These are phyloP conservation scores for Polypedilum pembai DNA, from an alignment of 1,140 invertebrate genomes.

Conservation along the genomic window DNA sequence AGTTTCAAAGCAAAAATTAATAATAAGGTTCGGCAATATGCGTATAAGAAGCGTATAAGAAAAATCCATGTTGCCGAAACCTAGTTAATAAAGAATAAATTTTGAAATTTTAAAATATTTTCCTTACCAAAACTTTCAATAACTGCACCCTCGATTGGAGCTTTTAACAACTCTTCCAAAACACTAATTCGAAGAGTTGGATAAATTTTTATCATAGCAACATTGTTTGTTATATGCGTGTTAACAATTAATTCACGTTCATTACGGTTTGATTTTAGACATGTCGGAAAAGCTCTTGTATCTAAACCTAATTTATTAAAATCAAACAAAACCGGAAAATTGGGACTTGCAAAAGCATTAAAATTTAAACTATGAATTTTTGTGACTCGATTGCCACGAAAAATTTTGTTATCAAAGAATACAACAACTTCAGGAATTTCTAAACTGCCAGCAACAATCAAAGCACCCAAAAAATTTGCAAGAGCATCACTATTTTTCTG, in stretches of 20 bases:
- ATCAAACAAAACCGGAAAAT: conserved; percentile 53
- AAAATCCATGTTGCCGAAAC: too few species aligned
- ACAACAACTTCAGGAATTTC: conserved; percentile 90
- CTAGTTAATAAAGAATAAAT: too few species aligned
- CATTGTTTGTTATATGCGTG: conserved; percentile 70
- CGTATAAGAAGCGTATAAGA: too few species aligned
- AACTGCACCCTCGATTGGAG: conserved; percentile 72
- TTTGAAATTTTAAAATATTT: too few species aligned
- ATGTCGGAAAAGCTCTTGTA: conserved; percentile 68
- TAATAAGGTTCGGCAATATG: too few species aligned
- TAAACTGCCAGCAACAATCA: conserved; percentile 86
- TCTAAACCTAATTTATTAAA: conserved; percentile 75
- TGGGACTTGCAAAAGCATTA: conserved; percentile 87
- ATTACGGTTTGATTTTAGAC: conserved; percentile 62
- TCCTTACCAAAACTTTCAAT: conserved; percentile 78
- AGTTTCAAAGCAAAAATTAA: too few species aligned
- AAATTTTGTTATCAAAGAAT: conserved; percentile 81
- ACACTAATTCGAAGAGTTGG: conserved; percentile 79
- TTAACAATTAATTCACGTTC: conserved; percentile 73
- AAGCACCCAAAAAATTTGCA: conserved; percentile 84
- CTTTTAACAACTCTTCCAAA: conserved; percentile 72
- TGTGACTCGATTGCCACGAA: conserved; percentile 79
- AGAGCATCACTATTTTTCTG: conserved; percentile 83
- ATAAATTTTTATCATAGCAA: conserved; percentile 78
- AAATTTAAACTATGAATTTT: conserved; percentile 76